Evolutionary conservation across 2,797 vertebrate species (phyloP).

Genomic region (Gila robusta): DNA sequence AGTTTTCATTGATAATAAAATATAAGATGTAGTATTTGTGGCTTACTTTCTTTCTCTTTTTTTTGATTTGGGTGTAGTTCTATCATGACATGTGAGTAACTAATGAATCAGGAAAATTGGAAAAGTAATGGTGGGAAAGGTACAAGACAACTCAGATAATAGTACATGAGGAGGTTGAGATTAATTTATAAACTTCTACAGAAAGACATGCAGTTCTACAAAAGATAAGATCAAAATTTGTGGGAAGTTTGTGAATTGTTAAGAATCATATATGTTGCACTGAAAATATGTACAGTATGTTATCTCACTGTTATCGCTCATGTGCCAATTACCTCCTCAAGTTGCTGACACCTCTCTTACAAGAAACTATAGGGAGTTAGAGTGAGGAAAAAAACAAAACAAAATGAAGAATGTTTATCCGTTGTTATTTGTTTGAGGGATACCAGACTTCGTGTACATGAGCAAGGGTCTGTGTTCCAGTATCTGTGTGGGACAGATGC

Average conservation of each 20-base stretch:
- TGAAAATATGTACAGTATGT: neutral
- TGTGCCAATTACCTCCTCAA: neutral
- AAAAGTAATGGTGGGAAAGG: neutral
- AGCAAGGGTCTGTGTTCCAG: conserved; percentile 40
- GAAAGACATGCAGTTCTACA: neutral
- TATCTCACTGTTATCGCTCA: neutral
- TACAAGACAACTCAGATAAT: neutral
- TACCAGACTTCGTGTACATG: conserved; percentile 34
- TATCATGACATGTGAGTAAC: neutral
- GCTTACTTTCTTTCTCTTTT: too few relatives aligned
- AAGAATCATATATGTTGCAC: neutral
- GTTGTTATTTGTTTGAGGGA: conserved; percentile 11
- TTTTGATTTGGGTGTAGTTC: neutral
- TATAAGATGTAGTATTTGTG: neutral
- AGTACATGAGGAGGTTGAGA: neutral
- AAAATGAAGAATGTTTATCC: conserved; percentile 34
- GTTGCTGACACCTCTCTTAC: neutral
- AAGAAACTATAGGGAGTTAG: neutral
- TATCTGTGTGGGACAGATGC: conserved; percentile 68
- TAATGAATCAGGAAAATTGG: conserved; percentile 9
- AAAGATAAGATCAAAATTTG: neutral
- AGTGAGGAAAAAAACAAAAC: neutral
- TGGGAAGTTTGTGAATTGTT: neutral
- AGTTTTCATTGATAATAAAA: neutral
- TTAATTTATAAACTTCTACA: neutral